phyloP scores from a whole-genome alignment of 37 sponge, comb jelly and placozoan species.

The Agelas oroides region DNA sequence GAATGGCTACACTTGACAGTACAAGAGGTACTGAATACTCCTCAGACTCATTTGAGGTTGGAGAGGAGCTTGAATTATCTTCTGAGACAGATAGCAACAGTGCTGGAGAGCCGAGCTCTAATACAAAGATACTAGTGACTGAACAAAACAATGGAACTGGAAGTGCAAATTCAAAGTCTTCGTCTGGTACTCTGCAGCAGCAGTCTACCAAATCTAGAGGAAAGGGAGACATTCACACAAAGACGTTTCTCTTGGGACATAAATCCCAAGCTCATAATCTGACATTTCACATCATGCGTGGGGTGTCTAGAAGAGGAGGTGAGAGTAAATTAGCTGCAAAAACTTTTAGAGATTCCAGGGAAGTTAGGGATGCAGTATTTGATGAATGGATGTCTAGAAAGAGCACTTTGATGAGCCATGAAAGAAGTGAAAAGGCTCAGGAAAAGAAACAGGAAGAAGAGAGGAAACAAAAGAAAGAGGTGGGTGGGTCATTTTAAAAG shows the following conservation, averaged over 20 bases:
- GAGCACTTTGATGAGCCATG: background rate
- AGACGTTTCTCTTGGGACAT: background rate
- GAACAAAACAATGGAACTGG: conserved; percentile 4
- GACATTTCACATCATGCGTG: too few relatives aligned
- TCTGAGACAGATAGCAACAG: too few relatives aligned
- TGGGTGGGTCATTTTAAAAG: background rate
- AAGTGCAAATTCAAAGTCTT: background rate
- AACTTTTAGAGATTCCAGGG: conserved; percentile 16
- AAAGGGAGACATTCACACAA: background rate
- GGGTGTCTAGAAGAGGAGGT: too few relatives aligned
- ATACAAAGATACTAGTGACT: background rate
- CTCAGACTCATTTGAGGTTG: conserved; percentile 31
- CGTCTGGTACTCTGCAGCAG: background rate
- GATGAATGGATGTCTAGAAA: conserved; percentile 55
- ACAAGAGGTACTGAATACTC: background rate
- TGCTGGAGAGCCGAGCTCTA: too few relatives aligned
- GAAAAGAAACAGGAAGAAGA: conserved; percentile 3
- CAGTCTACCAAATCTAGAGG: background rate
- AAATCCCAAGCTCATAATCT: too few relatives aligned
- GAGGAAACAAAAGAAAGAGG: conserved; percentile 16
- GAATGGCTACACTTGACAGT: conserved; percentile 5
- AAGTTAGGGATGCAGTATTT: conserved; percentile 45
- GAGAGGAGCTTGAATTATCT: background rate
- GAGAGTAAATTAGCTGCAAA: background rate
- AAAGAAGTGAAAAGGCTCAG: conserved; percentile 19